A percentile compares a stretch with the other conserved stretches of the same genome.
Evolutionary conservation across 2,797 vertebrate species (phyloP).

Genomic region (Chaetophractus vellerosus): DNA sequence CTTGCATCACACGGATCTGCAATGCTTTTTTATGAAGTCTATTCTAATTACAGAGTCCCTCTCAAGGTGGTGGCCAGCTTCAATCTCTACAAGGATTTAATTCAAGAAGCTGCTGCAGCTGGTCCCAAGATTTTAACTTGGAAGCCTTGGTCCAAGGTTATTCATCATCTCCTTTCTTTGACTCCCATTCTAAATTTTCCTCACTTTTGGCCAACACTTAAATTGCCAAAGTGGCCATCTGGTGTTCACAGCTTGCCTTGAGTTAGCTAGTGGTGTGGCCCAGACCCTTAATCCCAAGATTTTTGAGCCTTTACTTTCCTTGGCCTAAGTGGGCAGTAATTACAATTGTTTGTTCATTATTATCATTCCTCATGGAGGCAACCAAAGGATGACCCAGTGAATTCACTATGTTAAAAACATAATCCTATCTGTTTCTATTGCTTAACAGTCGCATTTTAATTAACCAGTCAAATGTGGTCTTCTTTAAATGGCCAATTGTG

Average conservation of each 20-base stretch:
- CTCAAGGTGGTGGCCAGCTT: not conserved
- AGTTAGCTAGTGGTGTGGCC: not conserved
- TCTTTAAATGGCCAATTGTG: slow-evolving; percentile 1
- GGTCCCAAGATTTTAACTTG: not conserved
- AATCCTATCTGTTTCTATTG: not conserved
- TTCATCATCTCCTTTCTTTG: not conserved
- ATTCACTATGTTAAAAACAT: not conserved
- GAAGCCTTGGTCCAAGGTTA: not conserved
- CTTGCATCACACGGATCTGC: not conserved
- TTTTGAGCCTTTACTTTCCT: not conserved
- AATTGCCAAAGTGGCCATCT: not conserved
- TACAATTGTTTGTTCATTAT: not conserved
- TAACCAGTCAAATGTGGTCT: not conserved
- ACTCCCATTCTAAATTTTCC: not conserved
- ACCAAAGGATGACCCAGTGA: not conserved
- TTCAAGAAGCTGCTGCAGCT: not conserved
- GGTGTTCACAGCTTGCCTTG: not conserved
- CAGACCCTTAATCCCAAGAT: not conserved
- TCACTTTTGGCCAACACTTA: not conserved
- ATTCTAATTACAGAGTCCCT: not conserved
- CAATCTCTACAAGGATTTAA: not conserved
- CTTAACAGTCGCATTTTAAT: not conserved
- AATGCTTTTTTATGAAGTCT: not conserved
- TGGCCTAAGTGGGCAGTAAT: not conserved
- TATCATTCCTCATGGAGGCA: not conserved